Base-by-base conservation (phyloP, 2,888 invertebrate species). In the Nycteola revayana region DNA sequence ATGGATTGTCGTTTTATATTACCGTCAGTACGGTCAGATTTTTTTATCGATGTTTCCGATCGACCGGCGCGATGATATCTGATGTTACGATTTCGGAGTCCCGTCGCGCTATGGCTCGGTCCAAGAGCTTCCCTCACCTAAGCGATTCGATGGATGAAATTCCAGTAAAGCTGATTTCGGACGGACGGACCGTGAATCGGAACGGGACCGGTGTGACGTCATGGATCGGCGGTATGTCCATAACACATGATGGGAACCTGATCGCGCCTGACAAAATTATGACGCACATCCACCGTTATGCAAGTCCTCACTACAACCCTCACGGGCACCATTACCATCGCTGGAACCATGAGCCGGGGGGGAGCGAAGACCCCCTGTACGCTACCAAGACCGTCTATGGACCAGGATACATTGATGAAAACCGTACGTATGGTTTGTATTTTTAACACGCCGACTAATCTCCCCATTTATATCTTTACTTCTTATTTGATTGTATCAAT, bases 351-450 rank as follows among this genome's bases (percentile, higher is more conserved):
- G 87, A 83, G 74, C 90, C 79, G 46, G 90, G 85, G 73, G 89
- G 86, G 56, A 82, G 86, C 44, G 86, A 87, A 59, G 88, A 87
- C 43, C 83, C 89, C 20, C 72, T 87, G 37, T 86, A 86, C 59
- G 87, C 90, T 27, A 90, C 91, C 71, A 90, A 90, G 78, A 91
- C 91, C 11, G 86, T 89, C 80, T 88, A 87, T 73, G 88, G 89
- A 32, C 71, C 77, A 28, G 88, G 86, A 81, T 87, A 89, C 77
- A 87, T 84, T 66, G 89, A 89, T 72, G 89, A 88, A 57, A 84
- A 85, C 77, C 89, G 89, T 89, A 89, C 79, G 89, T 89, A 89
- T 85, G 47, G 62, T 58, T 71, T 39, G 47, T 63, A 61, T 56
- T 59, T 38, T 46, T 51, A 45, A 40, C 25, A 32, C 42, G 60